Base-by-base conservation (phyloP, 2,888 invertebrate genomes). In the Hoplodrina blanda region DNA sequence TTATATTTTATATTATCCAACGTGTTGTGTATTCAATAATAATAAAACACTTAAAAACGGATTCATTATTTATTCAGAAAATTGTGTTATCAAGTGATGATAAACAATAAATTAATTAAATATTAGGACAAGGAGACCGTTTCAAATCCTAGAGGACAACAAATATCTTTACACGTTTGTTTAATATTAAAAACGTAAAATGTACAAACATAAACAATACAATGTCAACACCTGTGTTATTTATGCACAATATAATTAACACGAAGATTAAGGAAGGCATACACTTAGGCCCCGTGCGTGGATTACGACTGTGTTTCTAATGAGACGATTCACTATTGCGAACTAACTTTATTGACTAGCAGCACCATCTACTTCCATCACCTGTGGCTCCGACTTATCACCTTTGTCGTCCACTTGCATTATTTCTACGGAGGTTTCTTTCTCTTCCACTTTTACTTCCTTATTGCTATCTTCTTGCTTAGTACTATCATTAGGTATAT, bases 291-390 rank as follows among this genome's bases (percentile, higher is more conserved):
- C 89, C 80, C 86, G 89, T 91, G 92, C 90, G 85, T 64, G 78
- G 68, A 82, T 82, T 85, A 84, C 85, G 82, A 86, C 77, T 81
- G 92, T 91, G 92, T 89, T 88, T 89, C 92, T 92, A 91, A 87
- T 74, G 79, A 88, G 90, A 90, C 88, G 91, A 93, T 94, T 94
- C 88, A 88, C 95, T 95, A 94, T 90, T 77, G 91, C 91, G 87
- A 90, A 90, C 90, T 93, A 91, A 86, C 89, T 91, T 93, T 95
- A 95, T 94, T 95, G 96, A 96, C 96, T 95, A 96, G 96, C 91
- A 90, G 93, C 94, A 91, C 90, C 91, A 56, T 96, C 96, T 62
- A 96, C 92, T 82, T 96, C 96, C 96, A 96, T 96, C 64, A 89
- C 86, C 83, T 91, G 93, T 76, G 89, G 81, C 66, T 89, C 90